These are phyloP conservation scores for Phymatocera aterrima DNA, from an alignment of 2,888 invertebrate species.

Conservation along the genomic window DNA sequence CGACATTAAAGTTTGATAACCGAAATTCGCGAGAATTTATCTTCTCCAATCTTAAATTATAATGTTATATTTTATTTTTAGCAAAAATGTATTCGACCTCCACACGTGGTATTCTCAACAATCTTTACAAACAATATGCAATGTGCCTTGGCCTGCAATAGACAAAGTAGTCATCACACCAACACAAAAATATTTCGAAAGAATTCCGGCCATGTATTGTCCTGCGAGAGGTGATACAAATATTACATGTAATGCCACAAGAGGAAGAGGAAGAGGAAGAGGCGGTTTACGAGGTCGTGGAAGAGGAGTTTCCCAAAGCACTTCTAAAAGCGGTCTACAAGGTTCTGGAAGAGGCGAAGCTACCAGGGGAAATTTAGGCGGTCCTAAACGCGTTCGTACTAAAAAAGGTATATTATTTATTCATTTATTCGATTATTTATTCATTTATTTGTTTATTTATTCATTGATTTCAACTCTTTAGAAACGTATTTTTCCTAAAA, in stretches of 20 bases:
- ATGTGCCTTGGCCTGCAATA: slow-evolving; percentile 60
- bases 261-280: slow-evolving; percentile 11
- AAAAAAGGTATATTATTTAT: slow-evolving; percentile 2
- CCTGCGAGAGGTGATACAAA: slow-evolving; percentile 30
- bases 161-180: slow-evolving; percentile 62
- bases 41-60: background rate
- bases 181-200: slow-evolving; percentile 50
- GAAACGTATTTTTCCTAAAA: too few relatives aligned
- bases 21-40: too few relatives aligned
- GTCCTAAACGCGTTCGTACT: slow-evolving; percentile 9
- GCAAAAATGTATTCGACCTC: slow-evolving; percentile 61
- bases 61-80: slow-evolving; percentile 52
- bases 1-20: too few relatives aligned
- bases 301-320: background rate
- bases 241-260: background rate
- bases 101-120: slow-evolving; percentile 53
- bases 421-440: background rate
- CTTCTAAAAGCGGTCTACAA: background rate
- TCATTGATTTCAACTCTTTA: too few relatives aligned
- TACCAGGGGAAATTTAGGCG: background rate
- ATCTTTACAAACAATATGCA: slow-evolving; percentile 55
- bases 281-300: slow-evolving; percentile 9
- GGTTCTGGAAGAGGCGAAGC: background rate
- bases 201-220: slow-evolving; percentile 64
- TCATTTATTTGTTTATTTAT: too few relatives aligned